Base-by-base conservation (phyloP, 2,113 vertebrate genomes). In the Lucifuga dentata region DNA sequence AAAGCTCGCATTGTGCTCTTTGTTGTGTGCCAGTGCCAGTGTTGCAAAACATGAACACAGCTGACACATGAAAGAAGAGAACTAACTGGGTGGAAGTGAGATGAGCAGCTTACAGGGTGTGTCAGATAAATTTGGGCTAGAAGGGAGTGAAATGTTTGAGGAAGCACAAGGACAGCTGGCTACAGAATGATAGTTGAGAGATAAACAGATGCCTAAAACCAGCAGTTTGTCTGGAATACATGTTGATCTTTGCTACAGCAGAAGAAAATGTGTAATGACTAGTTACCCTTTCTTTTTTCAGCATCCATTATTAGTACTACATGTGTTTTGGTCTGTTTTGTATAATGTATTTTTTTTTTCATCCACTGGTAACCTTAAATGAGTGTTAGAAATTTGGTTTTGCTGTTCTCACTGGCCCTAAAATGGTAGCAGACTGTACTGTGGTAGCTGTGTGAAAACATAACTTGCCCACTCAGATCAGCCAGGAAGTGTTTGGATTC, bases 91-190 rank as follows among this genome's bases (percentile, higher is more conserved):
- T 41, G 63, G 67, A 74, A 58, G 5, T 62, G 46, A 67, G 51
- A 62, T 61, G 61, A 63, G 59, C 44, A 67, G 68, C 24, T 72
- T 55, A 38, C 43, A 68, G 81, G 73, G 73, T 51, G 79, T 79
- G 80, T 71, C 68, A 3, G 16, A 39, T 67, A 73, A 1, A 41
- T 73, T 78, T 70, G 33, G 64, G 49, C 77, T 67, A 48, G 57
- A 76, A 50, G 39, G 41, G 58, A 81, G 65, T 44, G 65, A 74
- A n/a, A 74, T 85, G 49, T 81, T 74, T 68, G 41, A 20, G 48
- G 69, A 79, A 81, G 62, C 62, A 62, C 61, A 58, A 70, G 74
- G 57, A 87, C 59, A 65, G 41, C 24, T 70, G 67, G 63, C 60
- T 70, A n/a, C 46, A 76, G 51, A 82, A 15, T 39, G 26, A 62